phyloP scores from a whole-genome alignment of 2,888 invertebrate genomes.

The Oligia latruncula region DNA sequence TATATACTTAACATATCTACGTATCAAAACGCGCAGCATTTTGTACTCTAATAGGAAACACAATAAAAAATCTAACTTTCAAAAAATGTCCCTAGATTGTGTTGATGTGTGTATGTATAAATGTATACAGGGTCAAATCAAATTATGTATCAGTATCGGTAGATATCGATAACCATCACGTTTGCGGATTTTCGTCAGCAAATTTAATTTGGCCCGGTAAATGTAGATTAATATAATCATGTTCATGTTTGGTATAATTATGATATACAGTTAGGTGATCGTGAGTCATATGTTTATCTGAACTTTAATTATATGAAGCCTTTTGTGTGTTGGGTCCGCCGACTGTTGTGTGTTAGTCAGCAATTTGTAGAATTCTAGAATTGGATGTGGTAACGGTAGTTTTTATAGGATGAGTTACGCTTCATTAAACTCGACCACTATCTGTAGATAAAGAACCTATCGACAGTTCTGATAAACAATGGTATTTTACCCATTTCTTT shows the following conservation, averaged over 20 bases:
- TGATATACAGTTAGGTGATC: conserved; percentile 25
- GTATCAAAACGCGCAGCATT: background rate
- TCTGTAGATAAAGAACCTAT: conserved; percentile 7
- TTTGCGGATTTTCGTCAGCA: too few species aligned
- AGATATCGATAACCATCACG: too few species aligned
- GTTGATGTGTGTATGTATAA: background rate
- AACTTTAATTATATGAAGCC: conserved; percentile 45
- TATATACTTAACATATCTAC: too few species aligned
- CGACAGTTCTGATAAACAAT: background rate
- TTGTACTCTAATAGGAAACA: background rate
- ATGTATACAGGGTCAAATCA: too few species aligned
- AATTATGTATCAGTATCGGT: too few species aligned
- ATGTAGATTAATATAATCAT: conserved; percentile 17
- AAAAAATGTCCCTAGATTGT: background rate
- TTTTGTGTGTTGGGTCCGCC: conserved; percentile 29
- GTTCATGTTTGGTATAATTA: conserved; percentile 16
- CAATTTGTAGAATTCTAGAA: conserved; percentile 41
- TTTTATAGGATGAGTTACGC: conserved; percentile 17
- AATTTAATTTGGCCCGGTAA: too few species aligned
- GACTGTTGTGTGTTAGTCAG: conserved; percentile 31
- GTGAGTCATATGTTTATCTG: conserved; percentile 48
- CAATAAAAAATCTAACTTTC: background rate
- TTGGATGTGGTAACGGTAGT: conserved; percentile 32
- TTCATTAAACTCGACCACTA: conserved; percentile 12
- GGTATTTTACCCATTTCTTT: background rate